Evolutionary conservation across 2,113 vertebrate genomes (phyloP).

Genomic region (Argyrosomus japonicus): DNA sequence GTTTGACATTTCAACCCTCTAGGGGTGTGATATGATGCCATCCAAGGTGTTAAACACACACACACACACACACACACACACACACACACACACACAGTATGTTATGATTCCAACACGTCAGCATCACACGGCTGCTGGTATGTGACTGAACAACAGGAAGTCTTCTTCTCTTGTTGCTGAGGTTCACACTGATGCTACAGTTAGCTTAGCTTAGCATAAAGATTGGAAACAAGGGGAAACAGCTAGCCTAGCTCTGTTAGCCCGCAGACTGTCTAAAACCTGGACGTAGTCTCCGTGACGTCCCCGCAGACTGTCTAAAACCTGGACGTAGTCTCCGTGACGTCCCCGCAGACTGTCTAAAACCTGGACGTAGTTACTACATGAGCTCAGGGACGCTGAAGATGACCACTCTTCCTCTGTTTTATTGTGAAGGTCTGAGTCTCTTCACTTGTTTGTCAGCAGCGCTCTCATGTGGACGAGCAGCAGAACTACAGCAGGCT

Average conservation of each 20-base stretch:
- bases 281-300: too few species aligned
- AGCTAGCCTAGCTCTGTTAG: too few species aligned
- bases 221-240: neutral
- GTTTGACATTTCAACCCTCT: slow-evolving; percentile 39
- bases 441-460: neutral
- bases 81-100: slow-evolving; percentile 14
- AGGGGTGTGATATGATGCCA: slow-evolving; percentile 18
- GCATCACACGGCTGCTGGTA: neutral
- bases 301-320: too few species aligned
- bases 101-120: slow-evolving; percentile 15
- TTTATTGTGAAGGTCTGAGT: neutral
- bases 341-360: too few species aligned
- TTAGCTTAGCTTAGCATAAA: slow-evolving; percentile 3
- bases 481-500: neutral
- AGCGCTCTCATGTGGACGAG: slow-evolving; percentile 4
- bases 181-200: neutral
- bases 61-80: neutral
- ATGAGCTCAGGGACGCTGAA: too few species aligned
- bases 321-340: too few species aligned
- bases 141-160: neutral
- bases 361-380: too few species aligned
- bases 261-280: too few species aligned
- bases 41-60: neutral
- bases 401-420: too few species aligned
- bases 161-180: neutral